phyloP scores from a whole-genome alignment of 35 echinoderm and acorn worm species.

The Stichopus chloronotus region DNA sequence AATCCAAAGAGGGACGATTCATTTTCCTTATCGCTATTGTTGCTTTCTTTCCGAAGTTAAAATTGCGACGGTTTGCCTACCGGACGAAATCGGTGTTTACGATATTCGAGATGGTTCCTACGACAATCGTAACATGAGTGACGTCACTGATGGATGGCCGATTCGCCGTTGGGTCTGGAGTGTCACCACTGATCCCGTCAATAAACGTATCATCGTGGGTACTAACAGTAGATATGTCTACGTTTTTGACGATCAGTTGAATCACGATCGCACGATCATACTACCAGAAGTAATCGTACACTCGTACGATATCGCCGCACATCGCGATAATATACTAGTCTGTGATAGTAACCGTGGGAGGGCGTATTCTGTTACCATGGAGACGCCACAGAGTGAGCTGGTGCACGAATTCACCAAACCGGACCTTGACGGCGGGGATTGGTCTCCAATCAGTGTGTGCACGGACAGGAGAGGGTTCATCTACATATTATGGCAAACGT shows the following conservation, averaged over 20 bases:
- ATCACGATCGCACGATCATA: not conserved
- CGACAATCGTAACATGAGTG: not conserved
- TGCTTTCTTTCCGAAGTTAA: not conserved
- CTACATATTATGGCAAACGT: conserved; percentile 5
- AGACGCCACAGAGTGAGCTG: not conserved
- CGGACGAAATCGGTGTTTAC: conserved; percentile 17
- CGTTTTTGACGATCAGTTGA: conserved; percentile 15
- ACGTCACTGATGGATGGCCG: not conserved
- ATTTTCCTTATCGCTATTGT: not conserved
- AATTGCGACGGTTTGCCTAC: not conserved
- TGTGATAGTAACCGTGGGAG: not conserved
- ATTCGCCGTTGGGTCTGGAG: not conserved
- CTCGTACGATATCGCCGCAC: not conserved
- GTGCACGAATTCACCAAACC: not conserved
- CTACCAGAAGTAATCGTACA: not conserved
- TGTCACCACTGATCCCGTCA: conserved; percentile 20
- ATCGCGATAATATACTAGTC: not conserved
- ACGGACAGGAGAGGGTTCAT: conserved; percentile 1
- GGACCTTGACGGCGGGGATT: not conserved
- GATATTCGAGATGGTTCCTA: not conserved
- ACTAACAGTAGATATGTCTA: not conserved
- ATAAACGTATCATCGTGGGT: not conserved
- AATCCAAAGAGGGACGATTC: not conserved
- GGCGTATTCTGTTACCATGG: not conserved
- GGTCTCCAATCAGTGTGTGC: not conserved